Conservation (phyloP, 2,113 vertebrate species). For the Mesoclemmys tuberculata region DNA sequence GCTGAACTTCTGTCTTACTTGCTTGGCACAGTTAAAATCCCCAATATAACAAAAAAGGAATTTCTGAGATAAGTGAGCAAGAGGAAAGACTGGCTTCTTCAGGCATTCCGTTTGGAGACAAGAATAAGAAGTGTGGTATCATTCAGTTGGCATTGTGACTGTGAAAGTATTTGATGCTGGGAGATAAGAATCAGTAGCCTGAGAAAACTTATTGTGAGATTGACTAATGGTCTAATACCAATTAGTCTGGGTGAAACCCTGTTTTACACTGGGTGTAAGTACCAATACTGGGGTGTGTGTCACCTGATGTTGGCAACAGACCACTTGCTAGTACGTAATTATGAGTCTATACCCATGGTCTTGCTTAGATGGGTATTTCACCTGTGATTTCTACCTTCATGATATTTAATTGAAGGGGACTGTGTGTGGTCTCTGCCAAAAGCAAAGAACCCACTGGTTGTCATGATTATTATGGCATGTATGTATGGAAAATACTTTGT, state of each 20-base stretch:
- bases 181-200: neutral
- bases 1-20: neutral
- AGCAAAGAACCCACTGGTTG: neutral
- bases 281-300: neutral
- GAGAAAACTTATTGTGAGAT: neutral
- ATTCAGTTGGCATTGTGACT: accelerated
- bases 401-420: neutral
- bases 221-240: neutral
- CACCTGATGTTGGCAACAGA: neutral
- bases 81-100: neutral
- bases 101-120: neutral
- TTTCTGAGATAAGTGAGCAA: neutral
- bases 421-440: neutral
- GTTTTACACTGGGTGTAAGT: no score
- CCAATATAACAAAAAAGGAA: neutral
- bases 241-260: neutral
- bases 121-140: neutral
- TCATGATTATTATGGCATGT: neutral
- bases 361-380: neutral
- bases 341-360: neutral
- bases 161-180: neutral
- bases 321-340: neutral
- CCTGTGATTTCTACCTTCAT: neutral
- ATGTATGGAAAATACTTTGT: neutral
- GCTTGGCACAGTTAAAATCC: neutral